Evolutionary conservation across 2,888 invertebrate genomes (phyloP).

Genomic region (Calephelis perditalis): DNA sequence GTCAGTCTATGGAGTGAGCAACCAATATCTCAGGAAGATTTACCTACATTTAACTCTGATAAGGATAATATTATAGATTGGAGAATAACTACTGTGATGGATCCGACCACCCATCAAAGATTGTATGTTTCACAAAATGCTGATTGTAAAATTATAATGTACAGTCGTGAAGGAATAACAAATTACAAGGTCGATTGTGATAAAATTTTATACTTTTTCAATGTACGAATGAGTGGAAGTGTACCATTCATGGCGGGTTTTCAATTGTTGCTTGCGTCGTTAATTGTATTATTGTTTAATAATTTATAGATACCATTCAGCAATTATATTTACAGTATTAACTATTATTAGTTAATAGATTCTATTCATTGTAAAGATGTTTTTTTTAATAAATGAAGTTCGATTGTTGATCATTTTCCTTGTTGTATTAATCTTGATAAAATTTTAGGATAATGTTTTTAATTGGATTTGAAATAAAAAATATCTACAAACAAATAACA

Average conservation of each 20-base stretch:
- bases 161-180: conserved; percentile 55
- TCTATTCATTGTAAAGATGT: too few species aligned
- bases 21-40: conserved; percentile 39
- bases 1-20: conserved; percentile 61
- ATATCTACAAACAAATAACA: too few species aligned
- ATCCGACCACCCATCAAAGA: conserved; percentile 52
- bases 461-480: too few species aligned
- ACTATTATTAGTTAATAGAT: not conserved
- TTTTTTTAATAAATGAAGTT: too few species aligned
- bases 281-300: conserved; percentile 15
- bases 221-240: conserved; percentile 45
- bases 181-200: conserved; percentile 62
- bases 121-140: conserved; percentile 59
- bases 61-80: conserved; percentile 48
- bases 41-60: conserved; percentile 35
- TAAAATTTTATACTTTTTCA: conserved; percentile 55
- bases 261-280: not conserved
- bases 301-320: conserved; percentile 10
- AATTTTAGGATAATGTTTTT: too few species aligned
- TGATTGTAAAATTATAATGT: conserved; percentile 59
- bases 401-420: too few species aligned
- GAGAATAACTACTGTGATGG: conserved; percentile 54
- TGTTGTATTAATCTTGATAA: too few species aligned
- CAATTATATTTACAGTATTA: not conserved
- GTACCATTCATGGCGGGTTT: conserved; percentile 25